phyloP scores from a whole-genome alignment of 2,888 invertebrate species.

The Acanthosoma haemorrhoidale region DNA sequence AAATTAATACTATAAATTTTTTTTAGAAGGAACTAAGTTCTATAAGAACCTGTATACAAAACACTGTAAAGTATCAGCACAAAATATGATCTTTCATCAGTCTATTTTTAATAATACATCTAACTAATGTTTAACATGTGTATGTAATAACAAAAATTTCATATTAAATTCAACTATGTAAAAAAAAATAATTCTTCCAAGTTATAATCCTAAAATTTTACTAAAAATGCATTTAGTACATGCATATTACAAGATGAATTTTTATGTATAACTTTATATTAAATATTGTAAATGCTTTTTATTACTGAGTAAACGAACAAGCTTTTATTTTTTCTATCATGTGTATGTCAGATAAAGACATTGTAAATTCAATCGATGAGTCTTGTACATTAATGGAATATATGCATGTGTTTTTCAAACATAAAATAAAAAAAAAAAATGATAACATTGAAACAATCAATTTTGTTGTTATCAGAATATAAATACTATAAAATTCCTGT shows the following conservation, averaged over 20 bases:
- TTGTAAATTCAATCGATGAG: constrained; percentile 37
- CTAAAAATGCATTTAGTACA: constrained; percentile 37
- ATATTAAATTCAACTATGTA: constrained; percentile 33
- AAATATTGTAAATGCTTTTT: constrained; percentile 35
- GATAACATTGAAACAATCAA: not conserved
- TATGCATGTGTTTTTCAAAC: constrained; percentile 37
- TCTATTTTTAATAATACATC: constrained; percentile 34
- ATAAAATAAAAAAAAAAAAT: constrained; percentile 24
- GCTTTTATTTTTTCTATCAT: constrained; percentile 39
- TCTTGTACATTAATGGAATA: constrained; percentile 38
- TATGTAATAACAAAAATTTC: constrained; percentile 34
- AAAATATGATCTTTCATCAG: constrained; percentile 36
- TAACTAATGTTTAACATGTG: constrained; percentile 19
- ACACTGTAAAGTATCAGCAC: constrained; percentile 38
- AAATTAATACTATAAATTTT: not conserved
- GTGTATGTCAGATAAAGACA: constrained; percentile 33
- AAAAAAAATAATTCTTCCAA: constrained; percentile 35
- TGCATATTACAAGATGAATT: constrained; percentile 35
- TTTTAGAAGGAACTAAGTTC: not conserved
- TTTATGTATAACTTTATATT: constrained; percentile 37
- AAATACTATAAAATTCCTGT: too few species aligned
- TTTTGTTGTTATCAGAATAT: not conserved
- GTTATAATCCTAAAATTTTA: constrained; percentile 30
- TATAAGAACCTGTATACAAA: constrained; percentile 33
- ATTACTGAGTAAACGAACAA: constrained; percentile 36